Conservation (phyloP, 2,797 vertebrate species). For the Urocyon cinereoargenteus region DNA sequence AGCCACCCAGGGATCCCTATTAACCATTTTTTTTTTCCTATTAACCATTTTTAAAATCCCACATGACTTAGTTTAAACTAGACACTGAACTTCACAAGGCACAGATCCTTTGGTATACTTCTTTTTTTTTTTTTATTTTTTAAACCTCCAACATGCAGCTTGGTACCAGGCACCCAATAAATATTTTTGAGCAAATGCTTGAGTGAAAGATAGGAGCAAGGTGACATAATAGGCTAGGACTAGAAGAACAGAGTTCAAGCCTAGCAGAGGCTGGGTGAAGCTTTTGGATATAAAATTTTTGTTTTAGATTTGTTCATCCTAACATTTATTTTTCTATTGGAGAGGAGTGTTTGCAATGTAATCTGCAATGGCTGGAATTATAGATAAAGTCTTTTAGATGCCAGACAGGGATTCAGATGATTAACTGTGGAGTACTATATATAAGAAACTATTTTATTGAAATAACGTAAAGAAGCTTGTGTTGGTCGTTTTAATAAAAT, state of each 20-base stretch:
- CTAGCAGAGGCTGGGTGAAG: background rate
- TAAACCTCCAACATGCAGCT: background rate
- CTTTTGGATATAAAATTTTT: constrained; percentile 41
- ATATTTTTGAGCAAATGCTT: constrained; percentile 20
- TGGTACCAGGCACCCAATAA: background rate
- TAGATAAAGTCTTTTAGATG: constrained; percentile 52
- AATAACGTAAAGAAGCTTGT: constrained; percentile 21
- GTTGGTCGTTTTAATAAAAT: constrained; percentile 72
- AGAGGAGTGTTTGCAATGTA: background rate
- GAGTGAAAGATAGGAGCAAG: background rate
- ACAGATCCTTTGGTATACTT: background rate
- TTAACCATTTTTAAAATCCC: background rate
- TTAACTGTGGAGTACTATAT: constrained; percentile 21
- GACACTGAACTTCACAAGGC: background rate
- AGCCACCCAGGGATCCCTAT: no score
- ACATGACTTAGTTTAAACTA: background rate
- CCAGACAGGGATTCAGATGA: constrained; percentile 19
- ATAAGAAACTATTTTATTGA: constrained; percentile 46
- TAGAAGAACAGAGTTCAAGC: background rate
- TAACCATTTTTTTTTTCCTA: background rate
- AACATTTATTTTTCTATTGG: constrained; percentile 42
- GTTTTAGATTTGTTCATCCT: constrained; percentile 51
- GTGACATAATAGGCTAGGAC: background rate
- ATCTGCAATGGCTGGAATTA: background rate
- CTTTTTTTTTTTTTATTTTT: background rate